These are phyloP conservation scores for Anser brachyrhynchus DNA, from an alignment of 2,113 vertebrate genomes.

Conservation along the genomic window DNA sequence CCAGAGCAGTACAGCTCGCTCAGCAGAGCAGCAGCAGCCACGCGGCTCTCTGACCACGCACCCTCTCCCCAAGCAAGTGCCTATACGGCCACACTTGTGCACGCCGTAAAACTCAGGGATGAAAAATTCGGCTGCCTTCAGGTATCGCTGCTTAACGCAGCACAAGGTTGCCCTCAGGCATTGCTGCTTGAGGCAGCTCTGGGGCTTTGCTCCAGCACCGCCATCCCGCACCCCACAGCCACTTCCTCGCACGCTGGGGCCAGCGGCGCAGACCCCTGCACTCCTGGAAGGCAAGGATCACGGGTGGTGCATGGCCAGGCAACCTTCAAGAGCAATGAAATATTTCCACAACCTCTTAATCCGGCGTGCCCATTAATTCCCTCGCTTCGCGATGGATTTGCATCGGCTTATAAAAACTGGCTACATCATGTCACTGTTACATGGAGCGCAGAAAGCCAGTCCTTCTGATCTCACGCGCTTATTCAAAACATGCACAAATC, in stretches of 20 bases:
- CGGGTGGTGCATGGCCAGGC: neutral
- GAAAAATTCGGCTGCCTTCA: neutral
- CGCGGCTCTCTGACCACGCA: neutral
- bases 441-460: neutral
- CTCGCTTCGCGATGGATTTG: neutral
- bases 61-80: neutral
- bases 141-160: neutral
- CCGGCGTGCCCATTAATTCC: neutral
- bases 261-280: neutral
- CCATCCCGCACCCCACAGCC: too few relatives aligned
- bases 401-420: neutral
- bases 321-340: neutral
- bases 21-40: neutral
- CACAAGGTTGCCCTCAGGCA: too few relatives aligned
- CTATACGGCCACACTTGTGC: neutral
- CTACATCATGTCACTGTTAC: neutral
- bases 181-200: neutral
- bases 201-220: neutral
- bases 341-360: neutral
- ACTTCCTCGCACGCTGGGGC: neutral
- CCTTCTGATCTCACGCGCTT: neutral
- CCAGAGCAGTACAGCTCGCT: neutral
- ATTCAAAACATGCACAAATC: neutral
- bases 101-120: neutral
- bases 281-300: fast-evolving